Conservation (phyloP, 2,113 vertebrate genomes). For the Sinocyclocheilus maitianheensis region DNA sequence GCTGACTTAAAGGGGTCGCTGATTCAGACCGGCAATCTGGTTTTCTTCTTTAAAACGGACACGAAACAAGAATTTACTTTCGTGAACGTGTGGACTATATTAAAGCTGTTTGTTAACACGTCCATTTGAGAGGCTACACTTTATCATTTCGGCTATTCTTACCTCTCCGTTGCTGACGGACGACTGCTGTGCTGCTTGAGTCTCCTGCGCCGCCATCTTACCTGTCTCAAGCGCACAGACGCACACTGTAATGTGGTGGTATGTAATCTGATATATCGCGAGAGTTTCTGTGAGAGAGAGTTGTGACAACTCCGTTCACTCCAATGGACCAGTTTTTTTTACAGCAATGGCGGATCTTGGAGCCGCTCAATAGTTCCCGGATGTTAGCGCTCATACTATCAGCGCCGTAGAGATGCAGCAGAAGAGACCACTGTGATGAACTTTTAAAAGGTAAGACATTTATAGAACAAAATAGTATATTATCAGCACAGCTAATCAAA, state of each 20-base stretch:
- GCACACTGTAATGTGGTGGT: constrained; percentile 63
- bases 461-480: too few relatives aligned
- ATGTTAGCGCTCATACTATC: too few relatives aligned
- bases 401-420: too few relatives aligned
- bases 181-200: constrained; percentile 65
- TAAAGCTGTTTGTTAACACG: not conserved
- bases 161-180: constrained; percentile 80
- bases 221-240: constrained; percentile 75
- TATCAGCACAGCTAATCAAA: too few relatives aligned
- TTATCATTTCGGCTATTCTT: constrained; percentile 64
- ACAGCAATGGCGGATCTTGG: too few relatives aligned
- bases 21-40: constrained; percentile 48
- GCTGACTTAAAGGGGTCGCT: constrained; percentile 40
- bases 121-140: not conserved
- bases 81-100: not conserved
- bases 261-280: constrained; percentile 68
- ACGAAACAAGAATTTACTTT: not conserved
- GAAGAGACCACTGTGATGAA: too few relatives aligned
- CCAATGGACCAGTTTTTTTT: too few relatives aligned
- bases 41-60: not conserved
- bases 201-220: constrained; percentile 83
- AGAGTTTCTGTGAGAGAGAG: constrained; percentile 43
- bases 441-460: too few relatives aligned
- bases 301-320: too few relatives aligned
- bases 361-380: too few relatives aligned